Percentiles rank a stretch among this genome's conserved stretches.
These are phyloP conservation scores for Leptopilina drosophilae DNA, from an alignment of 2,888 invertebrate species.

Conservation along the genomic window DNA sequence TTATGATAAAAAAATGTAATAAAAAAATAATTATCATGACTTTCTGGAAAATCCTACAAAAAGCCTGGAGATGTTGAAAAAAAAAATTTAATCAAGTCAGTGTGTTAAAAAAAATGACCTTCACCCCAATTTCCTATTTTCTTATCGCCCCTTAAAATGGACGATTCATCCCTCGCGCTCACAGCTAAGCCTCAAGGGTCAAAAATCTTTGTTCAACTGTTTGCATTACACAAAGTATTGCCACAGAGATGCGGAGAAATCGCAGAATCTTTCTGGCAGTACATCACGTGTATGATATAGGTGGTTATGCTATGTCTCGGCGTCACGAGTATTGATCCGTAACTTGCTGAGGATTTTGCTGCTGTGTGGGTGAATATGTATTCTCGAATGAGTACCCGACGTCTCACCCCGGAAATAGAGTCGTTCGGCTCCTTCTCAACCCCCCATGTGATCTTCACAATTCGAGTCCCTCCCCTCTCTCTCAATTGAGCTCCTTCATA, in stretches of 20 bases:
- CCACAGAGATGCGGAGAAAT: conserved; percentile 41
- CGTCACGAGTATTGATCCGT: conserved; percentile 74
- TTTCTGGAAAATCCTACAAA: no score
- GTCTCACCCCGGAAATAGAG: conserved; percentile 63
- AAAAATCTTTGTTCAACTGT: conserved; percentile 24
- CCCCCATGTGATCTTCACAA: not conserved
- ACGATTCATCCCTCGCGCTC: not conserved
- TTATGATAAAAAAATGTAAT: no score
- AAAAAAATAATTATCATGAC: no score
- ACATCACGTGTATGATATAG: conserved; percentile 54
- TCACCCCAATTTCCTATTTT: not conserved
- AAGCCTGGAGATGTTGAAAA: not conserved
- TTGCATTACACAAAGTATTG: not conserved
- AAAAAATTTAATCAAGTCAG: not conserved
- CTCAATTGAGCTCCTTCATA: conserved; percentile 25
- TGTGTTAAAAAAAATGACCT: not conserved
- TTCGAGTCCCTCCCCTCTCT: no score
- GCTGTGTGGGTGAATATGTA: conserved; percentile 41
- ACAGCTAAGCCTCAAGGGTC: conserved; percentile 16
- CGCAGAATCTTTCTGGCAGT: conserved; percentile 43
- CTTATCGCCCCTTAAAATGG: conserved; percentile 3
- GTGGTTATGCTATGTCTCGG: conserved; percentile 69
- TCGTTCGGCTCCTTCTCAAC: conserved; percentile 54
- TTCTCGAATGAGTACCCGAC: conserved; percentile 70
- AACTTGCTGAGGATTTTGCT: conserved; percentile 60